Conservation (phyloP, 2,113 vertebrate species). For the Porphyrio hochstetteri region DNA sequence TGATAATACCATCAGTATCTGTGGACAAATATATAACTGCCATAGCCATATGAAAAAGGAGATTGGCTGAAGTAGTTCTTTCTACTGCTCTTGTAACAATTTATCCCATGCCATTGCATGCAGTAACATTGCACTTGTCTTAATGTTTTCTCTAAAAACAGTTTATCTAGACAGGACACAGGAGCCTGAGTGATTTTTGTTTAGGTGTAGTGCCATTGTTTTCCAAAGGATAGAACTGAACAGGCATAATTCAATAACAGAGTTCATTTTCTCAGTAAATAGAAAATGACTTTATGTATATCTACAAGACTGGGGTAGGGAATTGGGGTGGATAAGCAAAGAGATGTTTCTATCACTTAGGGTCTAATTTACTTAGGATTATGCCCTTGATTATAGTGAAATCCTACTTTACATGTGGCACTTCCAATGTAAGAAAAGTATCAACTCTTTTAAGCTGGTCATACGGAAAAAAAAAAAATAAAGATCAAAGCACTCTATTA, state of each 20-base stretch:
- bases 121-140: not conserved
- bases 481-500: not conserved
- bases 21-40: not conserved
- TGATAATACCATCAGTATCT: not conserved
- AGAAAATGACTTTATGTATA: not conserved
- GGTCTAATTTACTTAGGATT: not conserved
- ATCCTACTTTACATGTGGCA: not conserved
- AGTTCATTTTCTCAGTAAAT: not conserved
- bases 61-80: not conserved
- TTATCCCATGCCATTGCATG: not conserved
- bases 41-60: not conserved
- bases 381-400: not conserved
- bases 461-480: not conserved
- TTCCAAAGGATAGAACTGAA: not conserved
- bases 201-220: not conserved
- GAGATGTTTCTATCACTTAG: not conserved
- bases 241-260: not conserved
- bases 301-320: accelerated
- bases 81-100: not conserved
- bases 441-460: not conserved
- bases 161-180: not conserved
- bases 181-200: not conserved
- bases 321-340: not conserved
- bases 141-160: not conserved
- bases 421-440: not conserved